These are phyloP conservation scores for Dufourea novaeangliae DNA, from an alignment of 1,140 invertebrate species.

Conservation along the genomic window DNA sequence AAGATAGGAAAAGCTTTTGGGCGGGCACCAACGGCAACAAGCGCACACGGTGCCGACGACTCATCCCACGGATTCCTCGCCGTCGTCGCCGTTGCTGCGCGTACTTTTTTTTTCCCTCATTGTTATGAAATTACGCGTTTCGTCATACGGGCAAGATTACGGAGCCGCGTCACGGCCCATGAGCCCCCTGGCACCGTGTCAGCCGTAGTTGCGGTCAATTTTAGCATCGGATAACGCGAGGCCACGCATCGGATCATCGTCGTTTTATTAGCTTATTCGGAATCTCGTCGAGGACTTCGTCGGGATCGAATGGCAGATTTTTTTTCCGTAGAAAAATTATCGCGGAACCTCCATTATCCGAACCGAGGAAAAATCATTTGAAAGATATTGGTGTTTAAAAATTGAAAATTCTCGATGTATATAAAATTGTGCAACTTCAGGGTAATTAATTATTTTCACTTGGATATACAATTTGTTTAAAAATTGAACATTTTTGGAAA, in stretches of 20 bases:
- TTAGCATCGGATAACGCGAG: slow-evolving; percentile 46
- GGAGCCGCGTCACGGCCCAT: slow-evolving; percentile 30
- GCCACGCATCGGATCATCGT: background rate
- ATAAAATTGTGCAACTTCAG: no score
- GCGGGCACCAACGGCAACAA: slow-evolving; percentile 56
- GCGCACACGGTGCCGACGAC: slow-evolving; percentile 2
- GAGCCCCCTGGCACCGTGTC: slow-evolving; percentile 37
- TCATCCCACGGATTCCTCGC: slow-evolving; percentile 9
- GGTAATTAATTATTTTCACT: no score
- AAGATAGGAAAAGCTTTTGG: slow-evolving; percentile 61
- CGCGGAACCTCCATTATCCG: no score
- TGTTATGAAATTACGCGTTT: slow-evolving; percentile 63
- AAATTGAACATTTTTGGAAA: no score
- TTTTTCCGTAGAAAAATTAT: no score
- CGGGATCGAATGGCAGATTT: no score
- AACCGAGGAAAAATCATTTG: no score
- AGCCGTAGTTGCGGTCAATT: slow-evolving; percentile 38
- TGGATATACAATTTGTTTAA: no score
- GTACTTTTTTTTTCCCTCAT: slow-evolving; percentile 55
- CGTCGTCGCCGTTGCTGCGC: no score
- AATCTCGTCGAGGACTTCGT: no score
- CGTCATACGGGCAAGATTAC: slow-evolving; percentile 55
- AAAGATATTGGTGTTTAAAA: no score
- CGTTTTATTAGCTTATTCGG: background rate
- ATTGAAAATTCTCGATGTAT: no score